These are phyloP conservation scores for Psylliodes chrysocephalus DNA, from an alignment of 2,888 invertebrate genomes.

Conservation along the genomic window DNA sequence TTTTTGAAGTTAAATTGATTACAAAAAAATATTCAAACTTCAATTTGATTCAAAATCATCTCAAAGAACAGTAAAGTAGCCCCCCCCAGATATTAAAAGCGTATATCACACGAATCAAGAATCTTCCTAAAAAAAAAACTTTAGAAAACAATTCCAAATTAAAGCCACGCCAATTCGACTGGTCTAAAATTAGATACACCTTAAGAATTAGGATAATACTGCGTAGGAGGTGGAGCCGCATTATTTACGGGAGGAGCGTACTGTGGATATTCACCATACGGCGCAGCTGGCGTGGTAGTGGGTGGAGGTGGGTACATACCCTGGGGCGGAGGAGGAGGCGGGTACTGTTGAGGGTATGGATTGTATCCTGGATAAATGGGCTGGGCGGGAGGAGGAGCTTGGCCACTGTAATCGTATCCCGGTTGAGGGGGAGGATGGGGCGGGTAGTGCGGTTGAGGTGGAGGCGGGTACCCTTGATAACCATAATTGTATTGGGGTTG, in stretches of 20 bases:
- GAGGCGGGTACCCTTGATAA: conserved; percentile 58
- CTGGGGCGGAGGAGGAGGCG: conserved; percentile 53
- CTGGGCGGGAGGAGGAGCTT: conserved; percentile 43
- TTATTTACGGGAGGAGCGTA: conserved; percentile 45
- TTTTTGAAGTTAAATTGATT: too few relatives aligned
- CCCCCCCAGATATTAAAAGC: neutral
- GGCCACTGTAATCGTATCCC: conserved; percentile 44
- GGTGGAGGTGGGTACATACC: conserved; percentile 55
- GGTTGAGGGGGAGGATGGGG: conserved; percentile 48
- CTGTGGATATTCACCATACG: conserved; percentile 58
- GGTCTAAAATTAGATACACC: conserved; percentile 17
- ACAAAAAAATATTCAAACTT: too few relatives aligned
- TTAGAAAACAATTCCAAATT: neutral
- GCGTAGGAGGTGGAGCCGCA: conserved; percentile 41
- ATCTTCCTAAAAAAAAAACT: neutral
- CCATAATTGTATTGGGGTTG: conserved; percentile 54
- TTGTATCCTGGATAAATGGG: conserved; percentile 43
- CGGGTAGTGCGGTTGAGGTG: conserved; percentile 55
- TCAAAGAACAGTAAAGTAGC: neutral
- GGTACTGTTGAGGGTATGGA: conserved; percentile 56
- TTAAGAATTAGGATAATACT: conserved; percentile 53
- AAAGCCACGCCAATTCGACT: conserved; percentile 16
- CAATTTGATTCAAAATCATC: neutral
- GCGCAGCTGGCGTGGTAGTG: conserved; percentile 46
- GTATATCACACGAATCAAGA: neutral